Evolutionary conservation across 2,113 vertebrate species (phyloP).

Genomic region (Myanophis thanlyinensis): DNA sequence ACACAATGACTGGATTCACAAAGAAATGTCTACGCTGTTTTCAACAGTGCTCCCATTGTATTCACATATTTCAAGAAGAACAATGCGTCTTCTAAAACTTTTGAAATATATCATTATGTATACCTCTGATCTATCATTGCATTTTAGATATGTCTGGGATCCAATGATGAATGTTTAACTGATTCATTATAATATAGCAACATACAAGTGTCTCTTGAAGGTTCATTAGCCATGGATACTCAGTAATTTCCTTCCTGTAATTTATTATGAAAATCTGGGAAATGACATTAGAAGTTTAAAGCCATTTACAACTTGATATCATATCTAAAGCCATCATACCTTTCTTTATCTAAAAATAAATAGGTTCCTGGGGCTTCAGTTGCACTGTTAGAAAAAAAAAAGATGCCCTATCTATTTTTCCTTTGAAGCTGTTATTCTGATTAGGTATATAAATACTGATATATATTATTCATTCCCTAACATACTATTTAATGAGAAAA

Average conservation of each 20-base stretch:
- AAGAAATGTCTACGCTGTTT: neutral
- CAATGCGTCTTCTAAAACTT: neutral
- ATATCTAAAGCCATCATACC: neutral
- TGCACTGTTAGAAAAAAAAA: neutral
- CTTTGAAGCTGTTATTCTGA: neutral
- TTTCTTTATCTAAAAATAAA: neutral
- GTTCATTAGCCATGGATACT: neutral
- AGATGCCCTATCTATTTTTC: neutral
- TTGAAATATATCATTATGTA: neutral
- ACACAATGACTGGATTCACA: neutral
- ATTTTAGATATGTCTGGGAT: neutral
- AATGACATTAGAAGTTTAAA: neutral
- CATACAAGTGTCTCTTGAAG: neutral
- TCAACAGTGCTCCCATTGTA: neutral
- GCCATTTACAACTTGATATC: neutral
- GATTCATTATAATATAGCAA: neutral
- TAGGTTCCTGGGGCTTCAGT: neutral
- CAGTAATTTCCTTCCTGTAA: neutral
- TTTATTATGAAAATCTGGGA: neutral
- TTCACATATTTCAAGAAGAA: neutral
- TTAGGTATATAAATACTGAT: neutral
- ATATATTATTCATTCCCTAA: neutral
- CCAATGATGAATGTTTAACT: neutral
- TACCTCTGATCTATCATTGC: neutral
- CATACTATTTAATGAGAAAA: neutral